phyloP scores from a whole-genome alignment of 2,113 vertebrate genomes.

The Hirundichthys speculiger region DNA sequence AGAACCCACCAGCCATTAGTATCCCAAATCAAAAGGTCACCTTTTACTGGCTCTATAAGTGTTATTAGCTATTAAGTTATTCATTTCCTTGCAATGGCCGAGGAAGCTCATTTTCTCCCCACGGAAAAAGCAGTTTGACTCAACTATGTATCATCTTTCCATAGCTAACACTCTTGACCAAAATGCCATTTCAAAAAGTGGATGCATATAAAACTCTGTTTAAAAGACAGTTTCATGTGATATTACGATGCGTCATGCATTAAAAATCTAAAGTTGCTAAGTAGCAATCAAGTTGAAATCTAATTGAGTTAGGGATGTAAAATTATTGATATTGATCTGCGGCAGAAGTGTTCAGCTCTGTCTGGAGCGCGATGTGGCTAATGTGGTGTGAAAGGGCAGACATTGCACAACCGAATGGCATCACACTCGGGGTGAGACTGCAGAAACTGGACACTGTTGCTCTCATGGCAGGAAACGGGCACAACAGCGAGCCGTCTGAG shows the following conservation, averaged over 20 bases:
- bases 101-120: neutral
- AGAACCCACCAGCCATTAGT: neutral
- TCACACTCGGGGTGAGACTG: slow-evolving; percentile 30
- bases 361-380: slow-evolving; percentile 8
- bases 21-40: neutral
- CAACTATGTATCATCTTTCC: neutral
- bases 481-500: slow-evolving; percentile 15
- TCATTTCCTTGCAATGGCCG: neutral
- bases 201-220: too few species aligned
- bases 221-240: too few species aligned
- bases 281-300: too few species aligned
- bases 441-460: slow-evolving; percentile 50
- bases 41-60: neutral
- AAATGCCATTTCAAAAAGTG: too few species aligned
- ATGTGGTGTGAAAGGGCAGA: slow-evolving; percentile 13
- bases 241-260: too few species aligned
- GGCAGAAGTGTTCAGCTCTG: slow-evolving; percentile 11
- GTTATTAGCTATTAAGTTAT: neutral
- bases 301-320: too few species aligned
- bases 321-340: neutral
- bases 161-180: too few species aligned
- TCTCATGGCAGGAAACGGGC: slow-evolving; percentile 26
- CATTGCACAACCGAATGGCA: slow-evolving; percentile 43
- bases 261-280: too few species aligned
- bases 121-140: neutral